Evolutionary conservation across 2,888 invertebrate genomes (phyloP).

Genomic region (Lycophotia porphyrea): DNA sequence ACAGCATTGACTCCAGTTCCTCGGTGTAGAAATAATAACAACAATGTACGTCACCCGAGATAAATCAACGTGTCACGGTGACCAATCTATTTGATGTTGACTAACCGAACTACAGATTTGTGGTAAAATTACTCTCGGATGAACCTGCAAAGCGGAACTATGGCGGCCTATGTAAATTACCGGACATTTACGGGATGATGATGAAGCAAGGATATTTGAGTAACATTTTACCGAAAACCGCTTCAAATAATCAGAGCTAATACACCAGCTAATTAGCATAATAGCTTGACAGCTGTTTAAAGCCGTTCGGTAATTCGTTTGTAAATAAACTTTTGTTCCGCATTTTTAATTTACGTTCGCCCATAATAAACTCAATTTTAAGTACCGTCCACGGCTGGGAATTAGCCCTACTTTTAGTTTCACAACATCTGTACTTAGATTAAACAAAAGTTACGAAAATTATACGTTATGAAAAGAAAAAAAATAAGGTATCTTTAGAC

Average conservation of each 20-base stretch:
- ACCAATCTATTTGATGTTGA: constrained; percentile 13
- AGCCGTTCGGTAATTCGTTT: constrained; percentile 46
- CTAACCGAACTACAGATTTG: constrained; percentile 22
- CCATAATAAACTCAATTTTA: constrained; percentile 59
- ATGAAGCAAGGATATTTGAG: constrained; percentile 20
- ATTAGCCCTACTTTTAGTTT: constrained; percentile 55
- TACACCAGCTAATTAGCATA: constrained; percentile 39
- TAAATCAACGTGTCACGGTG: constrained; percentile 18
- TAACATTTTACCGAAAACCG: constrained; percentile 6
- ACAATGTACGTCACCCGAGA: background rate
- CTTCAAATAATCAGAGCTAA: constrained; percentile 8
- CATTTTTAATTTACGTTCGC: constrained; percentile 57
- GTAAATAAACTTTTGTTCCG: constrained; percentile 52
- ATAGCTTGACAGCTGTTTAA: constrained; percentile 35
- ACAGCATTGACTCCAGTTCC: background rate
- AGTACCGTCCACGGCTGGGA: constrained; percentile 49
- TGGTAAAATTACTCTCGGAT: constrained; percentile 33
- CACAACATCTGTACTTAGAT: constrained; percentile 48
- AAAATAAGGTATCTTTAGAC: too few species aligned
- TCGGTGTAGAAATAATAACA: background rate
- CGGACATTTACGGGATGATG: constrained; percentile 2
- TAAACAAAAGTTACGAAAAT: constrained; percentile 30
- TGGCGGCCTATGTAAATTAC: constrained; percentile 19
- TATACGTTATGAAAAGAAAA: constrained; percentile 5
- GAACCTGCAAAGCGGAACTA: constrained; percentile 19